Conservation (phyloP, 2,888 invertebrate genomes). For the Caenorhabditis sp. region DNA sequence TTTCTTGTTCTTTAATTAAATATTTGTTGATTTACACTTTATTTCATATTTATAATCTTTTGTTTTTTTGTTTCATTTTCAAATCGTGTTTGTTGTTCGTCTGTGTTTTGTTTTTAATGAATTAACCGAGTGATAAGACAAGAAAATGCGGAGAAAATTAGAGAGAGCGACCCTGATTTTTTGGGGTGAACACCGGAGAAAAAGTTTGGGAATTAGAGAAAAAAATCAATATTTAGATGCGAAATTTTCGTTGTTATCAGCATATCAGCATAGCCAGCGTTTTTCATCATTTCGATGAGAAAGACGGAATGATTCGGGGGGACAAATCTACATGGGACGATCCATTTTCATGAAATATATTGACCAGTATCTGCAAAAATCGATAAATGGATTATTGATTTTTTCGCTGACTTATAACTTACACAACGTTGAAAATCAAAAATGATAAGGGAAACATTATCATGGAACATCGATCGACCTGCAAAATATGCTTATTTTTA, state of each 20-base stretch:
- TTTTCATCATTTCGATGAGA: too few relatives aligned
- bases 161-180: slow-evolving; percentile 12
- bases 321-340: slow-evolving; percentile 74
- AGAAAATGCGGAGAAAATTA: neutral
- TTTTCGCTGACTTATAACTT: slow-evolving; percentile 43
- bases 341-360: slow-evolving; percentile 81
- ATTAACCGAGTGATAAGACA: slow-evolving; percentile 2
- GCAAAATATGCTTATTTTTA: slow-evolving; percentile 48
- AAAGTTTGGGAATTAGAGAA: neutral
- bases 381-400: slow-evolving; percentile 13
- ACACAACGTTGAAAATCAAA: slow-evolving; percentile 81
- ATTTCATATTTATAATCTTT: neutral
- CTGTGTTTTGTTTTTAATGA: neutral
- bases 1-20: slow-evolving; percentile 9
- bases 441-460: slow-evolving; percentile 82
- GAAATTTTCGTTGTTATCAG: slow-evolving; percentile 12
- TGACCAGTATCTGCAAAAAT: slow-evolving; percentile 78
- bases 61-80: neutral
- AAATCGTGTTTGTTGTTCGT: neutral
- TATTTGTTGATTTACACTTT: slow-evolving; percentile 12
- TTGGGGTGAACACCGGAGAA: neutral
- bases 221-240: neutral
- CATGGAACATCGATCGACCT: slow-evolving; percentile 82
- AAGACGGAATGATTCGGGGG: neutral
- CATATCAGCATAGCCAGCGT: too few relatives aligned